phyloP scores from a whole-genome alignment of 2,888 invertebrate species.

The Heteropelma amictum region DNA sequence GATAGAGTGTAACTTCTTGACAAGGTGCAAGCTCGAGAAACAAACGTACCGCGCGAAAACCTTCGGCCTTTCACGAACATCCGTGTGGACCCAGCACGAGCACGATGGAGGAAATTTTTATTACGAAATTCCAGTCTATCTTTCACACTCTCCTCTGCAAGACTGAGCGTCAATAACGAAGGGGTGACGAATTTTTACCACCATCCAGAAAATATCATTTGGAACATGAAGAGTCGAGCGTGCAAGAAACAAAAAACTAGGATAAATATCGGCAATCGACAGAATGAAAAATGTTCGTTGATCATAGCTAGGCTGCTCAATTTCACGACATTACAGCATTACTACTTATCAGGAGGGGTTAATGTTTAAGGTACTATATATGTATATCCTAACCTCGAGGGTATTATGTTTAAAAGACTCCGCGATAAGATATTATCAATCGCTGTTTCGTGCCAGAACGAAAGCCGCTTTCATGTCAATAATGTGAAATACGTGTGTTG shows the following conservation, averaged over 20 bases:
- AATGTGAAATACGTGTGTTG: constrained; percentile 44
- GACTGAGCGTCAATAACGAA: too few species aligned
- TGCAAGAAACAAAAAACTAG: too few species aligned
- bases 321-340: constrained; percentile 6
- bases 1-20: constrained; percentile 71
- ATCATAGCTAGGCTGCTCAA: constrained; percentile 2
- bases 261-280: too few species aligned
- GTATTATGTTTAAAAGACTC: constrained; percentile 59
- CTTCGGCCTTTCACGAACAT: constrained; percentile 25
- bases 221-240: too few species aligned
- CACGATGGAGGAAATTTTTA: constrained; percentile 2
- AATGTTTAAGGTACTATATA: too few species aligned
- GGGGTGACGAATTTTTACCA: too few species aligned
- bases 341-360: not conserved
- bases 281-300: too few species aligned
- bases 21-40: constrained; percentile 59
- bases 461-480: constrained; percentile 53
- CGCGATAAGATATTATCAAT: constrained; percentile 56
- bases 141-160: too few species aligned
- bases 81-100: not conserved
- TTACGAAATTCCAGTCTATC: too few species aligned
- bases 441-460: constrained; percentile 52
- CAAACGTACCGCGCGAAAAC: constrained; percentile 6
- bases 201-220: too few species aligned
- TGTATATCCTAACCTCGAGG: constrained; percentile 35